Evolutionary conservation across 2,113 vertebrate species (phyloP).

Genomic region (Myrmophylax atrothorax): DNA sequence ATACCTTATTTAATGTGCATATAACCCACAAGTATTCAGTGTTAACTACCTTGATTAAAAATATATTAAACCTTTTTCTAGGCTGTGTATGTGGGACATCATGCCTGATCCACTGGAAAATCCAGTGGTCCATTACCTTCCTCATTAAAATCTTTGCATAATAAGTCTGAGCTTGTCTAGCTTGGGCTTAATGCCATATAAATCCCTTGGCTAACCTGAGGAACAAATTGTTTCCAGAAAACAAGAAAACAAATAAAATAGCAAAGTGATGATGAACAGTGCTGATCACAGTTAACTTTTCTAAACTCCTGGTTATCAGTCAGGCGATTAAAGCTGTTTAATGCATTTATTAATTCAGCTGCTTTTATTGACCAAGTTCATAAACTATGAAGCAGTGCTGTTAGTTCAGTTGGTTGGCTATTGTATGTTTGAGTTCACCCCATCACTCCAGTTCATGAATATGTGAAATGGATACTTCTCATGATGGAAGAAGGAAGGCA

Average conservation of each 20-base stretch:
- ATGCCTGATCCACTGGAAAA: not conserved
- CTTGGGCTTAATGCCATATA: not conserved
- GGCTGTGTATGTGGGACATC: not conserved
- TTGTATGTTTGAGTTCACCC: not conserved
- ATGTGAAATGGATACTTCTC: not conserved
- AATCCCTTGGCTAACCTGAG: not conserved
- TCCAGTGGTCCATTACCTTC: not conserved
- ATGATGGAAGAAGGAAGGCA: not conserved
- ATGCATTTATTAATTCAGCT: not conserved
- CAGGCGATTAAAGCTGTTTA: not conserved
- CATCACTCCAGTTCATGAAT: not conserved
- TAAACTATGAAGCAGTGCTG: not conserved
- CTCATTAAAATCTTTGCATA: not conserved
- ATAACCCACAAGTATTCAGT: not conserved
- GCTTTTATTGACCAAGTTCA: not conserved
- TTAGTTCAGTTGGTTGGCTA: not conserved
- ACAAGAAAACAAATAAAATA: not conserved
- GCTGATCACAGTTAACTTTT: not conserved
- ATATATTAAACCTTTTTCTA: not conserved
- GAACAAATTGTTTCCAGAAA: not conserved
- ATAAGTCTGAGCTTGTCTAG: not conserved
- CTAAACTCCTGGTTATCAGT: not conserved
- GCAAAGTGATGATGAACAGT: not conserved
- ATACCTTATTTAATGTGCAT: not conserved
- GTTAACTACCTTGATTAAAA: not conserved